A percentile compares a stretch with the other conserved stretches of the same genome.
Evolutionary conservation across 2,888 invertebrate genomes (phyloP).

Genomic region (Synergus itoensis): DNA sequence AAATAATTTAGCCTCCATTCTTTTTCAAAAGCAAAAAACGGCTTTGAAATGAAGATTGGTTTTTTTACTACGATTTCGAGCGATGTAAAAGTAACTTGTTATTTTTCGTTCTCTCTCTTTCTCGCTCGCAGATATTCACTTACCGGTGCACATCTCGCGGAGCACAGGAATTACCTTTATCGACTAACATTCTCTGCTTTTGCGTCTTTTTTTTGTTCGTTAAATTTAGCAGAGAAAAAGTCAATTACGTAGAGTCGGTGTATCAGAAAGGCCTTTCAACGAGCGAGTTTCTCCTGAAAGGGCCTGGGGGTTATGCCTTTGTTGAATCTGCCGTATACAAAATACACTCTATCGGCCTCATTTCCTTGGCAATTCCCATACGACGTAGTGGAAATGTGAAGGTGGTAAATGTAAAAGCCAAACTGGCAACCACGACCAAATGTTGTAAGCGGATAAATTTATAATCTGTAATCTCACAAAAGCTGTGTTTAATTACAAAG

Average conservation of each 20-base stretch:
- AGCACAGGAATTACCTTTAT: constrained; percentile 20
- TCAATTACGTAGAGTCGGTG: constrained; percentile 39
- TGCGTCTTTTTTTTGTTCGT: constrained; percentile 22
- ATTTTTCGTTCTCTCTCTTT: not conserved
- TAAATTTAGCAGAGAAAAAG: constrained; percentile 40
- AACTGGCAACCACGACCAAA: constrained; percentile 12
- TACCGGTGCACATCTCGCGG: not conserved
- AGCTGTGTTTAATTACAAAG: constrained; percentile 8
- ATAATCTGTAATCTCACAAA: constrained; percentile 20
- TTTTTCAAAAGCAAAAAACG: not conserved
- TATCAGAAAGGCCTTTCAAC: constrained; percentile 42
- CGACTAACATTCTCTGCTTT: constrained; percentile 25
- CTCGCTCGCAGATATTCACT: too few species aligned
- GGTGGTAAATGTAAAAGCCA: constrained; percentile 12
- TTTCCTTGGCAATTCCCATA: constrained; percentile 29
- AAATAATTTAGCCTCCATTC: not conserved
- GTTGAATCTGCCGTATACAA: constrained; percentile 41
- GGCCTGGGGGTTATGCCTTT: constrained; percentile 40
- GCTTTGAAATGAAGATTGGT: not conserved
- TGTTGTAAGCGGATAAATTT: constrained; percentile 34
- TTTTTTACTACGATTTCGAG: not conserved
- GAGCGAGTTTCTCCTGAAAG: constrained; percentile 37
- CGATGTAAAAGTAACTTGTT: not conserved
- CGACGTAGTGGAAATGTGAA: constrained; percentile 9
- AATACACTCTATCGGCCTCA: constrained; percentile 32